Conservation (phyloP, 2,113 vertebrate genomes). For the Gambusia holbrooki region DNA sequence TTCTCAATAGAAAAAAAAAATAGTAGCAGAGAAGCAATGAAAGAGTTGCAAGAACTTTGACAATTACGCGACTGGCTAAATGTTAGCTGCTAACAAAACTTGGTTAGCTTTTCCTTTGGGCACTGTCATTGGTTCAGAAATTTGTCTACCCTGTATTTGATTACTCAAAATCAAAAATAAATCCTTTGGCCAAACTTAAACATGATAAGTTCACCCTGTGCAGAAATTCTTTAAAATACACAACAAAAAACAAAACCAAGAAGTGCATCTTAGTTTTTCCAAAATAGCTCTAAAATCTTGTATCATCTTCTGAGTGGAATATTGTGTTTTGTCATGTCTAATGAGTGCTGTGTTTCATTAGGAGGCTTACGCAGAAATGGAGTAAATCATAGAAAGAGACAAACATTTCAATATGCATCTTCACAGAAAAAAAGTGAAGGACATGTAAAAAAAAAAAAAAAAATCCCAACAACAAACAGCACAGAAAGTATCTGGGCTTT, state of each 20-base stretch:
- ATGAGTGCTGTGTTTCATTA: constrained; percentile 55
- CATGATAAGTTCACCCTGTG: too few species aligned
- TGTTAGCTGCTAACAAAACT: neutral
- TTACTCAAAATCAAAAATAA: neutral
- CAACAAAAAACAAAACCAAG: constrained; percentile 67
- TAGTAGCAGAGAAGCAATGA: too few species aligned
- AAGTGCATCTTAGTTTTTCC: too few species aligned
- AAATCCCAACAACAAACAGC: constrained; percentile 18
- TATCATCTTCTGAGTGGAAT: neutral
- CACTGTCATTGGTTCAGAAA: neutral
- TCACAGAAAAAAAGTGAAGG: constrained; percentile 7
- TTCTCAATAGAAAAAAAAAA: too few species aligned
- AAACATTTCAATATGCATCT: constrained; percentile 26
- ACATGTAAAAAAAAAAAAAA: neutral
- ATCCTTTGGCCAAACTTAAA: neutral
- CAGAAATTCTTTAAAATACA: neutral
- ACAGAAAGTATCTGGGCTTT: constrained; percentile 28
- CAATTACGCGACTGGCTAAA: too few species aligned
- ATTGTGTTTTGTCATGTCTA: neutral
- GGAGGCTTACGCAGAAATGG: constrained; percentile 28
- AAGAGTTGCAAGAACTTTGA: too few species aligned
- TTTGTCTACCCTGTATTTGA: neutral
- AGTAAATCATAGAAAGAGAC: constrained; percentile 29
- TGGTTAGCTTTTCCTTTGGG: neutral
- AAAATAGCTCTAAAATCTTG: too few species aligned